These are phyloP conservation scores for Amblyteles armatorius DNA, from an alignment of 2,888 invertebrate species.

Conservation along the genomic window DNA sequence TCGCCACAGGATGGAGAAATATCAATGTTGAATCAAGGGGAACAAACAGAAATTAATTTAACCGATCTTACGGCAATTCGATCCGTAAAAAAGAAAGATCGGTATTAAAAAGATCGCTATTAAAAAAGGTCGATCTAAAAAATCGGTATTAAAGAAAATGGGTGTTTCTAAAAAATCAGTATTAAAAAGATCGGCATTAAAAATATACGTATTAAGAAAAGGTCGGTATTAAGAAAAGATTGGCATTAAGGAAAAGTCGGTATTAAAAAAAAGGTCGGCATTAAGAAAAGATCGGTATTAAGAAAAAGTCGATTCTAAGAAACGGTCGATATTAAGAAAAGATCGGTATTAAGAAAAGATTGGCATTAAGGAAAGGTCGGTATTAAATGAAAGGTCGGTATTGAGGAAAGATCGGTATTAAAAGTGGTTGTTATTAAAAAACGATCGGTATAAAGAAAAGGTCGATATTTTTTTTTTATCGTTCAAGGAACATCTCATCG, in stretches of 20 bases:
- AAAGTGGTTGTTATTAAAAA: no score
- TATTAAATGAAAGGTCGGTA: not conserved
- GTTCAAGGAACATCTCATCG: conserved; percentile 32
- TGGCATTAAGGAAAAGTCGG: not conserved
- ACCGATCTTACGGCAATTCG: not conserved
- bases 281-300: no score
- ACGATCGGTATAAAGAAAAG: not conserved
- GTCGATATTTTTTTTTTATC: not conserved
- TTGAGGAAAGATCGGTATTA: not conserved
- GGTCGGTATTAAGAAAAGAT: no score
- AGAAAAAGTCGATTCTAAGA: not conserved
- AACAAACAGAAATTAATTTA: not conserved
- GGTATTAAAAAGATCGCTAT: no score
- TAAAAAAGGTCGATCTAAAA: no score
- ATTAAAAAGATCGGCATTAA: not conserved
- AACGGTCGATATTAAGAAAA: no score
- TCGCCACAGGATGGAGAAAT: not conserved
- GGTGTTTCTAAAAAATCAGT: not conserved
- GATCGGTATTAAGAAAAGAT: no score
- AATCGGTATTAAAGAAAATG: not conserved
- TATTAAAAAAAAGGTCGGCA: not conserved
- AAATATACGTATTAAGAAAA: no score
- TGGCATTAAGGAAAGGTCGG: not conserved
- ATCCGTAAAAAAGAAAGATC: no score
- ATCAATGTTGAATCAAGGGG: not conserved